A percentile compares a stretch with the other conserved stretches of the same genome.
phyloP scores from a whole-genome alignment of 2,797 vertebrate genomes.

The Alectoris magna region DNA sequence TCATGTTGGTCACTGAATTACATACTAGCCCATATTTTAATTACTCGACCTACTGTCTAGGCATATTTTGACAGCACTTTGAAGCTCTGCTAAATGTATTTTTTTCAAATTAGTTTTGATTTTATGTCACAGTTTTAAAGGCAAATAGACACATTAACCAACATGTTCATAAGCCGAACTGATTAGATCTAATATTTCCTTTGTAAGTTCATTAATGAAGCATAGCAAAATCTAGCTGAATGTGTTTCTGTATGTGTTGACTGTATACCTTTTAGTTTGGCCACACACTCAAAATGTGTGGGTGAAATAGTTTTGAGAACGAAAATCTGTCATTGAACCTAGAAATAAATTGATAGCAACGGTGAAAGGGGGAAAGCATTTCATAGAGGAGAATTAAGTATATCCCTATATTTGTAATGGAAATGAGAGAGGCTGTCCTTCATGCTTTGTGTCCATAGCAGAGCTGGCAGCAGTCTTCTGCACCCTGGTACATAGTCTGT shows the following conservation, averaged over 20 bases:
- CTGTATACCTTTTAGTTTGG: not conserved
- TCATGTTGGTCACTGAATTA: not conserved
- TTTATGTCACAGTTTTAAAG: not conserved
- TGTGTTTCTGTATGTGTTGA: rapidly evolving
- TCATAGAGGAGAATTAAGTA: not conserved
- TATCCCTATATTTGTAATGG: not conserved
- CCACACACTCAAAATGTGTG: not conserved
- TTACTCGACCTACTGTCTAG: not conserved
- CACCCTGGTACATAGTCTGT: not conserved
- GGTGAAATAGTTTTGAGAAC: not conserved
- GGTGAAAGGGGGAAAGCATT: not conserved
- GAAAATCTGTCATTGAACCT: not conserved
- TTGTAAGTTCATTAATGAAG: not conserved
- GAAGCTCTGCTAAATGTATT: not conserved
- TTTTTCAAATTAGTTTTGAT: not conserved
- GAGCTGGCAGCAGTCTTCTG: not conserved
- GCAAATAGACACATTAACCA: not conserved
- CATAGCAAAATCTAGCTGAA: not conserved
- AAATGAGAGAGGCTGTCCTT: not conserved
- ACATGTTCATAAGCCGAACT: not conserved
- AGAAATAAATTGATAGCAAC: not conserved
- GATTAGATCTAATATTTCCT: not conserved
- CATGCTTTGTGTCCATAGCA: not conserved
- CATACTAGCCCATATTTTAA: not conserved
- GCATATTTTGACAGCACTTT: not conserved